phyloP scores from a whole-genome alignment of 2,797 vertebrate genomes.

The Lacerta bilineata region DNA sequence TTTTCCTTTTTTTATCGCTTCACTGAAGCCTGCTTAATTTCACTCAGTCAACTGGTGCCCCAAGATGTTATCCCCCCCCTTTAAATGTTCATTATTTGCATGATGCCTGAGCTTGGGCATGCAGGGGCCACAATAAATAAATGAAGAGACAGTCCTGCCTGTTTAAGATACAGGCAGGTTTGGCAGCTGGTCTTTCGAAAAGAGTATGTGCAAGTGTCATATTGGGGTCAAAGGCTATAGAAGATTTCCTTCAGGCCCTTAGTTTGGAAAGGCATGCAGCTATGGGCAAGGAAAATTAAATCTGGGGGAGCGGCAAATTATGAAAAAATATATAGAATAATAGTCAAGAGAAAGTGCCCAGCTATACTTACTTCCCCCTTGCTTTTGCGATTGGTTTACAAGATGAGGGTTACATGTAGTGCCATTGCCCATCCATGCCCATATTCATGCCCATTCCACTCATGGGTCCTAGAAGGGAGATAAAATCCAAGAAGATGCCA shows the following conservation, averaged over 20 bases:
- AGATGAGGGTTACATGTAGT: conserved; percentile 99
- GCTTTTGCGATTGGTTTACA: conserved; percentile 95
- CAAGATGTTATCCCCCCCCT: conserved; percentile 94
- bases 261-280: conserved; percentile 85
- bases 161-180: conserved; percentile 74
- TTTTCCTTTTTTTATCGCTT: conserved; percentile 99
- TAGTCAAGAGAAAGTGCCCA: conserved; percentile 83
- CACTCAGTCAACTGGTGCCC: conserved; percentile 96
- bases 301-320: conserved; percentile 75
- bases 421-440: conserved; percentile 99
- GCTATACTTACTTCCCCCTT: conserved; percentile 97
- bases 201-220: conserved; percentile 72
- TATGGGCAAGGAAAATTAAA: conserved; percentile 84
- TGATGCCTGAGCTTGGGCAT: conserved; percentile 85
- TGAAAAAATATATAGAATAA: conserved; percentile 71
- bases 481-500: conserved; percentile 87
- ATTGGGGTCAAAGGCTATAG: conserved; percentile 75
- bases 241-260: conserved; percentile 77
- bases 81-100: conserved; percentile 98
- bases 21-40: conserved; percentile 99
- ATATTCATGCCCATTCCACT: conserved; percentile 99
- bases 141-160: conserved; percentile 82
- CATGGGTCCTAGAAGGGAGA: conserved; percentile 95
- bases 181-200: conserved; percentile 85
- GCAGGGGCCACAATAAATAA: conserved; percentile 88